These are phyloP conservation scores for Bryconaethiops microstoma DNA, from an alignment of 2,797 vertebrate genomes.

Conservation along the genomic window DNA sequence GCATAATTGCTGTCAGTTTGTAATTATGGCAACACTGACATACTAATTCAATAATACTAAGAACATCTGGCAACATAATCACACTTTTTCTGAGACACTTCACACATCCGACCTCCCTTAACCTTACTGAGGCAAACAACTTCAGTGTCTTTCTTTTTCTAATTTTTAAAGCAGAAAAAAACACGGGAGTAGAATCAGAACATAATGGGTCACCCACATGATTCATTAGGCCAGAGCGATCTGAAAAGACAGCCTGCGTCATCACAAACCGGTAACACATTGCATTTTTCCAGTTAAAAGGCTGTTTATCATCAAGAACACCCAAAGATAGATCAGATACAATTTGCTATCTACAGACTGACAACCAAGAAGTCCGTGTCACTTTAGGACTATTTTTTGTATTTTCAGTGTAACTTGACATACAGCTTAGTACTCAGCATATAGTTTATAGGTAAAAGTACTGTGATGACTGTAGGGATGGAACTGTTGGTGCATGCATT, in stretches of 20 bases:
- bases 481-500: too few relatives aligned
- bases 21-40: too few relatives aligned
- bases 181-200: not conserved
- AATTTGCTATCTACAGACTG: not conserved
- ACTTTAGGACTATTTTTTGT: not conserved
- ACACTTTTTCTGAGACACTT: not conserved
- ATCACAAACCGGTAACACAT: slow-evolving; percentile 13
- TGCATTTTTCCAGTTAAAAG: not conserved
- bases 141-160: not conserved
- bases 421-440: too few relatives aligned
- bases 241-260: slow-evolving; percentile 17
- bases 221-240: slow-evolving; percentile 23
- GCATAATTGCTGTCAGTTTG: too few relatives aligned
- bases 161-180: not conserved
- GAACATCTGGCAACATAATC: not conserved
- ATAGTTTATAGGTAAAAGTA: too few relatives aligned
- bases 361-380: not conserved
- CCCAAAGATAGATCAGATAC: not conserved
- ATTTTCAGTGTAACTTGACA: too few relatives aligned
- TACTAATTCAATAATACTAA: too few relatives aligned
- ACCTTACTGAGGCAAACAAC: not conserved
- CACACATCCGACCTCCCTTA: not conserved
- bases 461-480: too few relatives aligned
- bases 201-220: not conserved
- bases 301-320: slow-evolving; percentile 2